phyloP scores from a whole-genome alignment of 2,113 vertebrate species.

The Strix uralensis region DNA sequence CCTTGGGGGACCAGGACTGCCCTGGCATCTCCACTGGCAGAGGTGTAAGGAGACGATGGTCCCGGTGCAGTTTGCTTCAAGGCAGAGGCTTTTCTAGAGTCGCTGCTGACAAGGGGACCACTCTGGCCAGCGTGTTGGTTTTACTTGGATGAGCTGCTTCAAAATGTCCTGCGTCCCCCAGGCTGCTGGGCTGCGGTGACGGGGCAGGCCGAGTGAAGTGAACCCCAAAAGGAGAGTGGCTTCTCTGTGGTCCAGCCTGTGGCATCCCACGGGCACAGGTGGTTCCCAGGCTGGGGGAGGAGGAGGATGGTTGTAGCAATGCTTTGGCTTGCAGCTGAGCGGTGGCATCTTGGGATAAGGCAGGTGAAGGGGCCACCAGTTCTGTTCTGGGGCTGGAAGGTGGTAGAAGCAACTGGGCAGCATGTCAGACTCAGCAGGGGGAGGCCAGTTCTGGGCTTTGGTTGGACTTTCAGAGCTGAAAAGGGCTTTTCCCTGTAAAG shows the following conservation, averaged over 20 bases:
- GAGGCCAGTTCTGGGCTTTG: background rate
- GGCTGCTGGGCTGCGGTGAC: background rate
- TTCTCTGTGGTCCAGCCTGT: background rate
- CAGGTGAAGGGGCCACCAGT: accelerated
- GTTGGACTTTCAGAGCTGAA: background rate
- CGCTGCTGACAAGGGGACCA: background rate
- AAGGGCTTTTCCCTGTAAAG: background rate
- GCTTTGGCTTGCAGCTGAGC: background rate
- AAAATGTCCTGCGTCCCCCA: background rate
- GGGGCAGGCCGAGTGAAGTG: accelerated
- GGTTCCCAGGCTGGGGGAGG: background rate
- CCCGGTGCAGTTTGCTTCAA: background rate
- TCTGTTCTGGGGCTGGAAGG: background rate
- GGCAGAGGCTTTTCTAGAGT: background rate
- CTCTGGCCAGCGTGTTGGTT: background rate
- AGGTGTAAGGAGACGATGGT: background rate
- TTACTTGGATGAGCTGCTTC: background rate
- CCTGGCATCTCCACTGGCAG: background rate
- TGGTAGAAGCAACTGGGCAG: background rate
- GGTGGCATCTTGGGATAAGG: background rate
- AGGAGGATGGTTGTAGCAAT: background rate
- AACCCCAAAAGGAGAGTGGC: background rate
- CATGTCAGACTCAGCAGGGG: accelerated
- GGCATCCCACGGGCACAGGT: accelerated
- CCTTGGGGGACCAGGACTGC: background rate